phyloP scores from a whole-genome alignment of 1,140 invertebrate genomes.

The Potamilus streckersoni region DNA sequence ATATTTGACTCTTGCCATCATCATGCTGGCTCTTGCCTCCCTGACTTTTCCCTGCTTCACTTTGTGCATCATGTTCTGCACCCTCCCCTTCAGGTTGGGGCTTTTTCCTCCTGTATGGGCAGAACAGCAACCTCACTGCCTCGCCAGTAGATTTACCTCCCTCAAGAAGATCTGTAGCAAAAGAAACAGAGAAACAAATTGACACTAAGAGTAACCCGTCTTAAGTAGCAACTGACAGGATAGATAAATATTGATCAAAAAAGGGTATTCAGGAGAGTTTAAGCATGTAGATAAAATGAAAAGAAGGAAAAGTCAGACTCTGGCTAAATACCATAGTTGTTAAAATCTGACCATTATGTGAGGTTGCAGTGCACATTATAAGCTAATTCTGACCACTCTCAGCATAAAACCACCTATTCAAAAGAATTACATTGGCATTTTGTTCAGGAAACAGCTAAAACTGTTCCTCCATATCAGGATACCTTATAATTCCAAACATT shows the following conservation, averaged over 20 bases:
- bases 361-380: no score
- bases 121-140: slow-evolving; percentile 47
- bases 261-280: not conserved
- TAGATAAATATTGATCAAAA: not conserved
- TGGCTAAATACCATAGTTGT: not conserved
- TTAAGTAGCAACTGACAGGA: not conserved
- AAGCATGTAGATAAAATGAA: not conserved
- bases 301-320: not conserved
- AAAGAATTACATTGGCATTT: no score
- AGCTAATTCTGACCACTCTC: no score
- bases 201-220: not conserved
- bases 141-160: slow-evolving; percentile 62
- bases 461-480: no score
- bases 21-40: slow-evolving; percentile 14
- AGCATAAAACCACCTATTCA: no score
- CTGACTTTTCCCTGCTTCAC: slow-evolving; percentile 13
- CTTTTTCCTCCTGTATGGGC: slow-evolving; percentile 45
- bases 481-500: no score
- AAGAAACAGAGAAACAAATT: not conserved
- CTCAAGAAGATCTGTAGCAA: slow-evolving; percentile 59
- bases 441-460: no score
- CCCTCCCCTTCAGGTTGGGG: slow-evolving; percentile 37
- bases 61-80: slow-evolving; percentile 10
- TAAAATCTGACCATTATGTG: no score
- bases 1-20: slow-evolving; percentile 8